Conservation (phyloP, 2,797 vertebrate genomes). For the Coendou prehensilis region DNA sequence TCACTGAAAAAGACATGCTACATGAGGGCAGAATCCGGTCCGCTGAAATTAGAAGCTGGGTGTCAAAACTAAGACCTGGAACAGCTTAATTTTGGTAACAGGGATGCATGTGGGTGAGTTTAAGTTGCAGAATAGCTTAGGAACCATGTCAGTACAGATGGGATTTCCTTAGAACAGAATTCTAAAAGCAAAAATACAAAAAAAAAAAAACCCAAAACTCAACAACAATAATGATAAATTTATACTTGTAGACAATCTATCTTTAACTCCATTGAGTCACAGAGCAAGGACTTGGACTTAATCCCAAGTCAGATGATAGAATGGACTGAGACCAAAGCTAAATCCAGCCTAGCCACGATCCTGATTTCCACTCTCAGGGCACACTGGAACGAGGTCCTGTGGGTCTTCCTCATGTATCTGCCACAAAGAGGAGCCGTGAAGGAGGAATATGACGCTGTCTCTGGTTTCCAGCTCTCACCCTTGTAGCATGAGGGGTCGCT, state of each 20-base stretch:
- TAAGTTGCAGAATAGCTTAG: background rate
- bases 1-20: background rate
- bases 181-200: background rate
- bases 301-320: background rate
- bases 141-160: background rate
- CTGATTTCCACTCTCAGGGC: background rate
- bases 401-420: fast-evolving
- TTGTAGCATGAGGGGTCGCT: background rate
- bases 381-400: fast-evolving
- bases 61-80: background rate
- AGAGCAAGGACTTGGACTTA: background rate
- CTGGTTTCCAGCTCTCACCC: background rate
- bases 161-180: background rate
- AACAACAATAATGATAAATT: background rate
- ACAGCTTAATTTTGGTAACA: background rate
- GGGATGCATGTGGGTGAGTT: background rate
- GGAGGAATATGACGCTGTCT: fast-evolving
- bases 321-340: too few relatives aligned
- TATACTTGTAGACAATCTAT: fast-evolving
- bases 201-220: background rate
- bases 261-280: background rate
- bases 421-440: too few relatives aligned
- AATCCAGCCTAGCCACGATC: fast-evolving
- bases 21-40: background rate
- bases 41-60: background rate